Conservation (phyloP, 92 coral and sea anemone species). For the Epizoanthus scotinus region DNA sequence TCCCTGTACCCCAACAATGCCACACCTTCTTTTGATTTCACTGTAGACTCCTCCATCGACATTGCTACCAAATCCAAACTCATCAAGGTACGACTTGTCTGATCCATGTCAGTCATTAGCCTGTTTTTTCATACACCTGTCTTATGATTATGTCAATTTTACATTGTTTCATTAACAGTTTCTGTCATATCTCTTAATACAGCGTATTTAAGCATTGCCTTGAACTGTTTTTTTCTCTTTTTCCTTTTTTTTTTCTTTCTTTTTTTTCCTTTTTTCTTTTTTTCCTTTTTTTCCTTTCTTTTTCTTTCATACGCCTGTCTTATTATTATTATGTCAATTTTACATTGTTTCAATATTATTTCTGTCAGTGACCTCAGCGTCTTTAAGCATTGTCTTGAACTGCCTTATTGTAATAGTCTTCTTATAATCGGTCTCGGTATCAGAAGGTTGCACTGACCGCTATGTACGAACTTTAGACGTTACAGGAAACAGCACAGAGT, state of each 20-base stretch:
- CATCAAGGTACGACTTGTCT: constrained; percentile 74
- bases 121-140: no score
- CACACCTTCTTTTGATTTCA: constrained; percentile 89
- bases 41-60: constrained; percentile 85
- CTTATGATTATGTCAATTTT: neutral
- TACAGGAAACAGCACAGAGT: constrained; percentile 90
- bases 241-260: no score
- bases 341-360: neutral
- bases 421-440: neutral
- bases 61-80: constrained; percentile 78
- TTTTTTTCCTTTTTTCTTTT: no score
- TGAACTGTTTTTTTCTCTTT: no score
- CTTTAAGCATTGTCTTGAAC: no score
- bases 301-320: no score
- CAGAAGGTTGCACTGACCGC: neutral
- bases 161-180: neutral
- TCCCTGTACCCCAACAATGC: constrained; percentile 89
- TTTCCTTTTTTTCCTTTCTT: no score
- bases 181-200: neutral
- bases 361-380: neutral
- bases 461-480: constrained; percentile 50
- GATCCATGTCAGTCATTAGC: no score
- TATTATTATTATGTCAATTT: neutral
- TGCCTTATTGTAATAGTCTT: no score
- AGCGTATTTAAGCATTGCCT: no score